Evolutionary conservation across 2,888 invertebrate genomes (phyloP), one percentile per base, ranked within the genome.

Genomic region (Phortica magna): DNA sequence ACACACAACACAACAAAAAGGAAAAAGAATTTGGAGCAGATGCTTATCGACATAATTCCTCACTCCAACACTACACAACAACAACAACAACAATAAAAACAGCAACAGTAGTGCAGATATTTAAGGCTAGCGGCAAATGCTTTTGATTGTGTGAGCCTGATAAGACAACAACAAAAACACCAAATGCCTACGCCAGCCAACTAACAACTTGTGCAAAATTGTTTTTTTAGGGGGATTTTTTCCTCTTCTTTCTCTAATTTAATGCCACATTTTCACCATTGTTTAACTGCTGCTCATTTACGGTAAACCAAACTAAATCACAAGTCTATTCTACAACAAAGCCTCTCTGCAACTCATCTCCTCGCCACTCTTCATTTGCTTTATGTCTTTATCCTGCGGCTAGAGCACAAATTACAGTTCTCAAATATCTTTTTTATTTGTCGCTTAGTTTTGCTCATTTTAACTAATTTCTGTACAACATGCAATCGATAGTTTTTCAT

Each of bases 401-500:
- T 80, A 82, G n/a, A 75, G 76, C 76, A 79, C 86, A 86, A 85
- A 85, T 88, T 85, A 88, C 84, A 84, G 85, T 85, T 88, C 85
- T 85, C 83, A 88, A 87, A 81, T 85, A 22, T 72, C 55, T 72
- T 14, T 42, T 70, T 70, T 22, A 2, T 53, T 43, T 74, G 79
- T 73, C 17, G 14, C 17, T 55, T 17, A 55, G 67, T 65, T 39
- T 42, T 57, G 78, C 68, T 31, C 1, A 31, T 31, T 31, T 31
- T 31, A 31, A 31, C 31, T 85, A 87, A 87, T 85, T 84, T 84
- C 85, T 84, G 84, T 78, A 84, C 80, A 87, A 83, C 88, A 85
- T 86, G 85, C 85, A 84, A 82, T 79, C 78, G 22, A 61, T 22
- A 0, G 19, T 61, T 61, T 4, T 48, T 12, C 48, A 9, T 48